Base-by-base conservation (phyloP, 2,797 vertebrate species). In the Oceanodroma leucorhoa region DNA sequence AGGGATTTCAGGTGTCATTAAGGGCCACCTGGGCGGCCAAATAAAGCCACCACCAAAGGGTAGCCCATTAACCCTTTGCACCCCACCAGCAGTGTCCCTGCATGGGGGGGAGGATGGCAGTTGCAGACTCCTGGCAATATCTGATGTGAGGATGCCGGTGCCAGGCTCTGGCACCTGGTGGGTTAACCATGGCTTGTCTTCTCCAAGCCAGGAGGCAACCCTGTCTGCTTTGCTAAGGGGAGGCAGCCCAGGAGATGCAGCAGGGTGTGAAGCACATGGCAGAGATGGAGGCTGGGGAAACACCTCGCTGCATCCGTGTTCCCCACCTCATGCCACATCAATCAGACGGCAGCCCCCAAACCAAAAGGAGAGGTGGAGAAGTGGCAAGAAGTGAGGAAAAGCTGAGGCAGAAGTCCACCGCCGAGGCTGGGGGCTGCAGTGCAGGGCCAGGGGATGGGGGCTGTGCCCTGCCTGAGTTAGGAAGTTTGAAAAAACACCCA, bases 401-500 rank as follows among this genome's bases (percentile, higher is more conserved):
- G 32, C n/a, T 82, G 77, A 22, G 18, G n/a, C 40, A 58, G 86
- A 60, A 60, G 46, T 30, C 40, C 40, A 40, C 30, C 1, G 1
- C 22, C 1, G 7, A 65, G 41, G 15, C 20, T 43, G 36, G 40
- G 40, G 26, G 34, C 67, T 80, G 38, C 24, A 22, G 20, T 2
- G 5, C 30, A 55, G n/a, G 36, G 61, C 45, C 11, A 75, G 41
- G 11, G 32, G 46, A 58, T 34, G 41, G 64, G 51, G 55, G 40
- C 46, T 51, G 27, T 79, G 50, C 23, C 41, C 46, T 60, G 84
- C 34, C 41, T 19, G 41, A 91, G 78, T 55, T 80, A 82, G 91
- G 78, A 94, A 89, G 79, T 78, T 72, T 87, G 94, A 87, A 95
- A 95, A 96, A 93, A 93, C 87, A 93, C 32, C 0, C 1, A 41